Conservation (phyloP, 2,113 vertebrate species). For the Salvator merianae region DNA sequence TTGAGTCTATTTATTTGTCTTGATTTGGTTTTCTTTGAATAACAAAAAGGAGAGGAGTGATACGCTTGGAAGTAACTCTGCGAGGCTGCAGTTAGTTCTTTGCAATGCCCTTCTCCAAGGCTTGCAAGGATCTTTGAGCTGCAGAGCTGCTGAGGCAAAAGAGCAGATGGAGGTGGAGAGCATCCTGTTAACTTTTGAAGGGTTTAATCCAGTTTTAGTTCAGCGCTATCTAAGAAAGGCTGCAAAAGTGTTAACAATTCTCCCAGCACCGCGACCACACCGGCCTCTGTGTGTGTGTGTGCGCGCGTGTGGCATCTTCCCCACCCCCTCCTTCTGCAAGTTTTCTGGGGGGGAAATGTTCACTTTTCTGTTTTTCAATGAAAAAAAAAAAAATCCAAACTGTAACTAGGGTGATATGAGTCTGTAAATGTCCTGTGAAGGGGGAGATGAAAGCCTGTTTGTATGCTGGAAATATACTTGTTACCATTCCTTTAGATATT, state of each 20-base stretch:
- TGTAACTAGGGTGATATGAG: slow-evolving; percentile 78
- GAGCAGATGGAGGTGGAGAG: background rate
- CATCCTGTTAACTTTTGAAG: slow-evolving; percentile 78
- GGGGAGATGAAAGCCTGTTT: slow-evolving; percentile 78
- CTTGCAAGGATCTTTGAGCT: slow-evolving; percentile 59
- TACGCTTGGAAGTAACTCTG: slow-evolving; percentile 71
- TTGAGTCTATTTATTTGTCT: slow-evolving; percentile 91
- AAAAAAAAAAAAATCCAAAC: slow-evolving; percentile 55
- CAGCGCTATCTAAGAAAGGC: slow-evolving; percentile 75
- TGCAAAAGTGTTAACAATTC: slow-evolving; percentile 71
- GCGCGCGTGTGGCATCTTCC: no score
- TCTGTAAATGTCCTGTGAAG: slow-evolving; percentile 80
- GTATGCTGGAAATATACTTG: slow-evolving; percentile 89
- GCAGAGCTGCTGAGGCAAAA: slow-evolving; percentile 43
- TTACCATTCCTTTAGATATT: slow-evolving; percentile 92
- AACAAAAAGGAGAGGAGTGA: slow-evolving; percentile 45
- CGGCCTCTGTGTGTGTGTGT: slow-evolving; percentile 62
- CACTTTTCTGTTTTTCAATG: slow-evolving; percentile 41
- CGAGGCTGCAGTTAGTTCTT: slow-evolving; percentile 66
- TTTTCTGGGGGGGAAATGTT: slow-evolving; percentile 62
- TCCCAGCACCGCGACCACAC: slow-evolving; percentile 57
- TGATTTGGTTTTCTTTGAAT: slow-evolving; percentile 75
- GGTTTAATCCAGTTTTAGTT: slow-evolving; percentile 72
- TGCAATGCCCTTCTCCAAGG: slow-evolving; percentile 70
- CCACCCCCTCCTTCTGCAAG: slow-evolving; percentile 64